Percentiles rank a stretch among this genome's conserved stretches.
Conservation (phyloP, 2,888 invertebrate genomes). For the Prosopocoilus inquinatus region DNA sequence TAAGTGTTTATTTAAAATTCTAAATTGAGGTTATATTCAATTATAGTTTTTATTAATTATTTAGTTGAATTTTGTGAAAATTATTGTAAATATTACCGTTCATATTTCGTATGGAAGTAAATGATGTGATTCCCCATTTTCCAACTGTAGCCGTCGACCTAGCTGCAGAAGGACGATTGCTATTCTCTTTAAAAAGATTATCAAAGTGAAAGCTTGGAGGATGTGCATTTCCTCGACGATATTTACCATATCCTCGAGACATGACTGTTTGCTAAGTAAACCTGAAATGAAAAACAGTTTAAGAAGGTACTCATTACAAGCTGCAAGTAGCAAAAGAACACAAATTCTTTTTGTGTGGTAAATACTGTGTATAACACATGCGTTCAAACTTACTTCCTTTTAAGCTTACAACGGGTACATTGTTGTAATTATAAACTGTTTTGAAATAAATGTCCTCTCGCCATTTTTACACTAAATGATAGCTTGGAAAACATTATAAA, state of each 20-base stretch:
- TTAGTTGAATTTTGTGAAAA: background rate
- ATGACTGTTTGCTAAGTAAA: conserved; percentile 31
- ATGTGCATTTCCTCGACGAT: conserved; percentile 48
- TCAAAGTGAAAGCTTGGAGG: conserved; percentile 63
- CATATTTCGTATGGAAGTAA: conserved; percentile 82
- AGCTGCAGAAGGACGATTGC: conserved; percentile 84
- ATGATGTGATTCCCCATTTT: conserved; percentile 93
- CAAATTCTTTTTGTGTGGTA: background rate
- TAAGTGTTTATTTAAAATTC: no score
- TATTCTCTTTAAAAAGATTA: conserved; percentile 69
- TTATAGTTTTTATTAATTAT: background rate
- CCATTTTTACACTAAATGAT: conserved; percentile 22
- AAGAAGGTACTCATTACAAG: background rate
- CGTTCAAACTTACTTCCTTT: conserved; percentile 1
- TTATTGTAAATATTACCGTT: conserved; percentile 57
- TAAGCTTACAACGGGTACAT: conserved; percentile 2
- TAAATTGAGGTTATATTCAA: background rate
- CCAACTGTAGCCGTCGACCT: conserved; percentile 89
- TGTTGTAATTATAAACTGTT: conserved; percentile 4
- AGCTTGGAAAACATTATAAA: conserved; percentile 1
- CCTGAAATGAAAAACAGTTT: background rate
- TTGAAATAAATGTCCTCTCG: conserved; percentile 18
- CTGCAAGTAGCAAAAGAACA: no score
- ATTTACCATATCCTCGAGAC: conserved; percentile 54
- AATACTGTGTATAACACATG: background rate